These are phyloP conservation scores for Gobius niger DNA, from an alignment of 2,113 vertebrate genomes.

Conservation along the genomic window DNA sequence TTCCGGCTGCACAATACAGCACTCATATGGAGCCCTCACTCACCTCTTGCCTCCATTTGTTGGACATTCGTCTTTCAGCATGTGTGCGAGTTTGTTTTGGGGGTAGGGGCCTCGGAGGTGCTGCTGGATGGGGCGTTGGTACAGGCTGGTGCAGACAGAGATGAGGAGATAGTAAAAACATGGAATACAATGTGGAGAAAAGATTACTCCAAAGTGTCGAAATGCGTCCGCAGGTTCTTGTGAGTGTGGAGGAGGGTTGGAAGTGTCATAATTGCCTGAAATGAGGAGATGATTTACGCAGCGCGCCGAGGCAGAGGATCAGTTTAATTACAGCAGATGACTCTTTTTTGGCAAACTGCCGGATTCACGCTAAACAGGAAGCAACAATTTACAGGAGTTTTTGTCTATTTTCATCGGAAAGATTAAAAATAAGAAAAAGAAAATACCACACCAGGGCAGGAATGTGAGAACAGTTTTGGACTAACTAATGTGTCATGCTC, in stretches of 20 bases:
- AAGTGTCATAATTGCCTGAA: conserved; percentile 1
- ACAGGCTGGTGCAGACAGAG: conserved; percentile 16
- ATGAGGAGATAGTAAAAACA: conserved; percentile 14
- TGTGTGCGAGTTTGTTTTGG: conserved; percentile 71
- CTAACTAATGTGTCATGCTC: too few relatives aligned
- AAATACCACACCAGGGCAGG: too few relatives aligned
- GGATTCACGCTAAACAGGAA: conserved; percentile 8
- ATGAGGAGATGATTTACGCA: conserved; percentile 25
- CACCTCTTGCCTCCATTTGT: conserved; percentile 72
- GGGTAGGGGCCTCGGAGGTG: conserved; percentile 43
- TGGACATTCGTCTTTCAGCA: conserved; percentile 74
- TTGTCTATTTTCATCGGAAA: too few relatives aligned
- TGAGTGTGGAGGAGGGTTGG: conserved; percentile 1
- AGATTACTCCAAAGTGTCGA: not conserved
- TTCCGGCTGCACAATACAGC: conserved; percentile 61
- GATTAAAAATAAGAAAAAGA: too few relatives aligned
- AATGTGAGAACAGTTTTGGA: too few relatives aligned
- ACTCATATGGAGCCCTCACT: conserved; percentile 59
- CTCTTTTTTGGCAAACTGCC: conserved; percentile 17
- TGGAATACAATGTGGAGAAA: not conserved
- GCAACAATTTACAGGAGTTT: conserved; percentile 22
- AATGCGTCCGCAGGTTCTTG: not conserved
- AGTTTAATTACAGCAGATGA: conserved; percentile 29
- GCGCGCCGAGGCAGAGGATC: conserved; percentile 5
- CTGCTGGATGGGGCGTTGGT: conserved; percentile 19